Percentiles rank a stretch among this genome's conserved stretches.
Evolutionary conservation across 2,888 invertebrate species (phyloP).

Genomic region (Dolomedes plantarius): DNA sequence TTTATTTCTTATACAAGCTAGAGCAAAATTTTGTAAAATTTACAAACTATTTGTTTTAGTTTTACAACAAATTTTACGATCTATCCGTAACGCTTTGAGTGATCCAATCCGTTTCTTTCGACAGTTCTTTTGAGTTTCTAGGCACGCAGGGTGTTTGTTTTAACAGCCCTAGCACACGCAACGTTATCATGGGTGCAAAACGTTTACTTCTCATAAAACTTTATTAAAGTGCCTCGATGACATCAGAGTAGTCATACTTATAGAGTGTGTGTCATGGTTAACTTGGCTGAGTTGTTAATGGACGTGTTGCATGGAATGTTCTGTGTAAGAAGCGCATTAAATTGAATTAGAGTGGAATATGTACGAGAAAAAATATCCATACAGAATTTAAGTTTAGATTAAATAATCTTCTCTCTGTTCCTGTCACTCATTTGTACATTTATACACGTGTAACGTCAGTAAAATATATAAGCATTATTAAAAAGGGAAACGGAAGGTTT

Average conservation of each 20-base stretch:
- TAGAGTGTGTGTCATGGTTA: neutral
- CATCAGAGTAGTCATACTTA: neutral
- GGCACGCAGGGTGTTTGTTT: slow-evolving; percentile 33
- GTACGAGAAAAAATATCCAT: neutral
- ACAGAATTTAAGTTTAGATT: neutral
- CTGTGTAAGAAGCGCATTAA: neutral
- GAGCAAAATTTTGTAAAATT: too few relatives aligned
- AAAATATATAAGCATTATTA: too few relatives aligned
- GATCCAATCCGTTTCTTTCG: slow-evolving; percentile 39
- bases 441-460: too few relatives aligned
- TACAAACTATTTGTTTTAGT: too few relatives aligned
- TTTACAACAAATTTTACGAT: too few relatives aligned
- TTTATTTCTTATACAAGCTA: too few relatives aligned
- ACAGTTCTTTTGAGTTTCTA: slow-evolving; percentile 49
- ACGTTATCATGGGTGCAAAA: slow-evolving; percentile 22
- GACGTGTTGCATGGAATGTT: slow-evolving; percentile 3
- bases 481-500: too few relatives aligned
- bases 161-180: slow-evolving; percentile 44
- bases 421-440: too few relatives aligned
- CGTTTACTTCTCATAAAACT: slow-evolving; percentile 19
- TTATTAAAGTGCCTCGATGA: slow-evolving; percentile 39
- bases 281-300: neutral
- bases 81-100: slow-evolving; percentile 31
- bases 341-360: neutral
- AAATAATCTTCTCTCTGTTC: too few relatives aligned